A percentile compares a stretch with the other conserved stretches of the same genome.
phyloP scores from a whole-genome alignment of 1,140 invertebrate species.

The Bombus confusus region DNA sequence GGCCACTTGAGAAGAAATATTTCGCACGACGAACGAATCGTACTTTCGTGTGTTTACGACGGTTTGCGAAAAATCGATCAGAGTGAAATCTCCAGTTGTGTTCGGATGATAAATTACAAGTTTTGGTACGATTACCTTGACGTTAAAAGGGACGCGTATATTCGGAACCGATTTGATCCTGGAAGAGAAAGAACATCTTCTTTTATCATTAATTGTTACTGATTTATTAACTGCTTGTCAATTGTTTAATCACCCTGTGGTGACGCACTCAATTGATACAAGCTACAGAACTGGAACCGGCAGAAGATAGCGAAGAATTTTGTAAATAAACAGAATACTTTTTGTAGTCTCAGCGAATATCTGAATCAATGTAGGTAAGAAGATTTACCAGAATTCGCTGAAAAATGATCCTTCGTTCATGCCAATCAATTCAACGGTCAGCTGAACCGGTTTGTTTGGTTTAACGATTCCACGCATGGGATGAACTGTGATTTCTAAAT shows the following conservation, averaged over 20 bases:
- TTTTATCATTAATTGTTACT: not conserved
- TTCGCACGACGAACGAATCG: constrained; percentile 66
- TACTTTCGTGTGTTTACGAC: constrained; percentile 59
- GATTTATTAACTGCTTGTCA: not conserved
- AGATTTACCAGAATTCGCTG: constrained; percentile 73
- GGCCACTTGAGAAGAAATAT: constrained; percentile 64
- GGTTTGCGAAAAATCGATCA: constrained; percentile 71
- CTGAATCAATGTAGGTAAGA: too few relatives aligned
- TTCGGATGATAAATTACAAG: constrained; percentile 67
- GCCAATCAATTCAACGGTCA: constrained; percentile 69
- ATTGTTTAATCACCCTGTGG: too few relatives aligned
- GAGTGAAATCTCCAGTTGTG: constrained; percentile 69
- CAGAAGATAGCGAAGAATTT: too few relatives aligned
- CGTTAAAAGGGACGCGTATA: constrained; percentile 66
- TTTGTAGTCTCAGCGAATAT: too few relatives aligned
- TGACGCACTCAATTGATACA: too few relatives aligned
- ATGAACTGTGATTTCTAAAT: constrained; percentile 65
- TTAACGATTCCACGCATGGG: constrained; percentile 69
- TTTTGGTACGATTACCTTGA: constrained; percentile 66
- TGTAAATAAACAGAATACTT: too few relatives aligned
- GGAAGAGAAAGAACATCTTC: not conserved
- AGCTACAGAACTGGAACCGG: too few relatives aligned
- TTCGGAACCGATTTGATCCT: constrained; percentile 72
- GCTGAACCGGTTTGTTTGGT: constrained; percentile 47
- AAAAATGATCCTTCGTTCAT: constrained; percentile 65